Base-by-base conservation (phyloP, 2,113 vertebrate species). In the Reinhardtius hippoglossoides region DNA sequence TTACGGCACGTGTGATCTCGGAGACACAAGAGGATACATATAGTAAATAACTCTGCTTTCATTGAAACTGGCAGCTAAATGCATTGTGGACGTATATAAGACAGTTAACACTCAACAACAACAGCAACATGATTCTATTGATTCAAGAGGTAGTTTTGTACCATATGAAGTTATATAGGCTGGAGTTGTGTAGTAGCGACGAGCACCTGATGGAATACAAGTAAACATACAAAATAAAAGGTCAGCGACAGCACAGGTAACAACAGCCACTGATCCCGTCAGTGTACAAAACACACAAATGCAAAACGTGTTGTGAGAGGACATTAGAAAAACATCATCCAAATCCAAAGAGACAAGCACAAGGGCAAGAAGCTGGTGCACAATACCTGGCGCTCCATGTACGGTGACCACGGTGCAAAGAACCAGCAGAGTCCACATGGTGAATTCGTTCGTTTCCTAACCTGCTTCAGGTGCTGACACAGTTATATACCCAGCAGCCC, bases 341-440 rank as follows among this genome's bases (percentile, higher is more conserved):
- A 23, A 57, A 57, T 14, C 23, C 56, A 57, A 31, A 56, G 10
- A 40, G 5, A 55, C 18, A 31, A 31, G 24, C 21, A 46, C n/a
- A 10, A 65, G 2, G 46, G 18, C 21, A 55, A 46, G 9, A 54
- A 64, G 37, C 55, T 0, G n/a, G 8, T 21, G 16, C 1, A 69
- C 60, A 2, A 5, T 90, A 93, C 93, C 89, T 90, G 54, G 73
- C 9, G 40, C 87, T 44, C 61, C 66, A 9, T 69, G 52, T 35
- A 71, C 27, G 37, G n/a, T 0, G 12, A 91, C 35, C 52, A 87
- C 58, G 14, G 70, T 21, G 68, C 74, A 85, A 18, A 92, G 80
- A 69, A 92, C 18, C 65, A 90, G 1, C 12, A 91, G 71, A 46
- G 83, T 79, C 82, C 76, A 78, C 88, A 92, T 89, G 68, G 14